Base-by-base conservation (phyloP, 2,797 vertebrate species). In the Neostethus bicornis region DNA sequence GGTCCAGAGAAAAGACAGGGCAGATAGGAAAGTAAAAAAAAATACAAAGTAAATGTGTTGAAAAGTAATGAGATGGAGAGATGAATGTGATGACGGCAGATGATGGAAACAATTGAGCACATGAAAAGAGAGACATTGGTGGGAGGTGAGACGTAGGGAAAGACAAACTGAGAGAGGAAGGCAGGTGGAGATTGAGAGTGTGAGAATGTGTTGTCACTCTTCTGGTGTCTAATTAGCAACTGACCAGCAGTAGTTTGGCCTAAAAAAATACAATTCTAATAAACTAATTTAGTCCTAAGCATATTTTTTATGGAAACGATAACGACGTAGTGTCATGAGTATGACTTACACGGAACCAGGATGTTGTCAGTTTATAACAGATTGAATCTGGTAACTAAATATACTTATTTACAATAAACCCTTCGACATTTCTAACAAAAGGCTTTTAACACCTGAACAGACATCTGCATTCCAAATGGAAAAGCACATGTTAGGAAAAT, bases 211-310 rank as follows among this genome's bases (percentile, higher is more conserved):
- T 59, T 77, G 77, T 77, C 77, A 70, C 74, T 60, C 60, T 63
- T 73, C 67, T 38, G 69, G 65, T 81, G 56, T 80, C 81, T 89
- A 88, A 92, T 91, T 90, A 86, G 84, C 85, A 89, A 86, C 81
- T 86, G 87, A 89, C 85, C 81, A 72, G 51, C 74, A 67, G 70
- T 73, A 73, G 62, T 86, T 70, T 83, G 79, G 75, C 73, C 71
- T 2, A 0, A 42, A 45, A 50, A 79, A 77, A 85, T 62, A 76
- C 70, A 71, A 80, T 81, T 77, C 67, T 60, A 63, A 73, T 29
- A 84, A 56, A 85, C 78, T 77, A 45, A 55, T 64, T 63, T 81
- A 54, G 55, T 60, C 60, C 53, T 34, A n/a, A 12, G 51, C 29
- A 21, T 39, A n/a, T n/a, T 4, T 13, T 39, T 1, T 71, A 61